These are phyloP conservation scores for Myopa testacea DNA, from an alignment of 2,888 invertebrate genomes.

Conservation along the genomic window DNA sequence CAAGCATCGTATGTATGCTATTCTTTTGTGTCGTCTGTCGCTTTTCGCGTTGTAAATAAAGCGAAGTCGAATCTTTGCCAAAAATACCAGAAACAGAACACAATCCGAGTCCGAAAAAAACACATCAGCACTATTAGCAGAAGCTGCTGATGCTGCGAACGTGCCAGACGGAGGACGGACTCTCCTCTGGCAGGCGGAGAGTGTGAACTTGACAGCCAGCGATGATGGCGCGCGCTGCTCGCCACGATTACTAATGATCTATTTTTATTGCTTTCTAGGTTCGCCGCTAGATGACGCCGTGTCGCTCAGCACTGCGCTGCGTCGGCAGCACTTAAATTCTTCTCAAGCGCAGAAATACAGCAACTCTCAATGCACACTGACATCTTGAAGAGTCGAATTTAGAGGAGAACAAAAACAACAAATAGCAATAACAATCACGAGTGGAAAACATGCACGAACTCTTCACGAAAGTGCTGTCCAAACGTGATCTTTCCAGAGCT, in stretches of 20 bases:
- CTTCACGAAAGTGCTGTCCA: constrained; percentile 88
- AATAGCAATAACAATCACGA: background rate
- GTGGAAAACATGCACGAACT: constrained; percentile 85
- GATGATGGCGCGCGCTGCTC: background rate
- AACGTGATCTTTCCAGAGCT: constrained; percentile 89
- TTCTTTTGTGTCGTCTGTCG: too few species aligned
- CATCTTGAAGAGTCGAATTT: background rate
- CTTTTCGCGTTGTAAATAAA: too few species aligned
- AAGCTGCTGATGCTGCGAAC: too few species aligned
- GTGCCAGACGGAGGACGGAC: background rate
- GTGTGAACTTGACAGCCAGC: constrained; percentile 38
- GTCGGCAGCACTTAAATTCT: constrained; percentile 14
- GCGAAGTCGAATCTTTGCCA: too few species aligned
- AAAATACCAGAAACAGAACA: too few species aligned
- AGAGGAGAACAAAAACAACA: background rate
- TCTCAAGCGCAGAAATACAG: background rate
- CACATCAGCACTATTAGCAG: too few species aligned
- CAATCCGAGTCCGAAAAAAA: too few species aligned
- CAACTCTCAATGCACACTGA: background rate
- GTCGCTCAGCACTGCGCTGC: constrained; percentile 10
- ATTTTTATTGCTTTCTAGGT: constrained; percentile 35
- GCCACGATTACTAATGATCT: constrained; percentile 35
- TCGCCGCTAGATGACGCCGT: constrained; percentile 36
- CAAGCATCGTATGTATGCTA: too few species aligned
- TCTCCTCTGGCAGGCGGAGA: background rate